phyloP scores from a whole-genome alignment of 1,140 invertebrate species.

The Stegodyphus mimosarum region DNA sequence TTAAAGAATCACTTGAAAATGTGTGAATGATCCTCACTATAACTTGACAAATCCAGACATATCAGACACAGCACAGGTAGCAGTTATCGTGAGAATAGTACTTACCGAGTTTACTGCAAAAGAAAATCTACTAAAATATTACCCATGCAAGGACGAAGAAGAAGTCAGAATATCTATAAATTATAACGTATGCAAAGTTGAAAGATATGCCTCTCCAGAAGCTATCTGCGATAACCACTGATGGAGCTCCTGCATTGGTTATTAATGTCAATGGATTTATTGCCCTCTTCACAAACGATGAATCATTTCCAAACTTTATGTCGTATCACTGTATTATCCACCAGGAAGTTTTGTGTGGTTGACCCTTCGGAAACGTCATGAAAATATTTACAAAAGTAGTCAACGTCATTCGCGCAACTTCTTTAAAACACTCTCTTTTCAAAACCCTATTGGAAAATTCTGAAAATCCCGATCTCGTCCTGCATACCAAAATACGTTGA shows the following conservation, averaged over 20 bases:
- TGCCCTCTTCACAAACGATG: conserved; percentile 8
- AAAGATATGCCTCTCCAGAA: not conserved
- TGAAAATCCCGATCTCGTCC: no score
- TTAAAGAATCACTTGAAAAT: not conserved
- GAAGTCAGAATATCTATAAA: conserved; percentile 12
- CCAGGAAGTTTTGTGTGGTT: conserved; percentile 12
- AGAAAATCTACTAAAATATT: conserved; percentile 25
- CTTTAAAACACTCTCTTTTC: no score
- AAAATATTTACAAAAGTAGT: no score
- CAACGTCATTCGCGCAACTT: no score
- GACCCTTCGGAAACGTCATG: not conserved
- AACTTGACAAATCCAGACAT: no score
- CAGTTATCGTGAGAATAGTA: conserved; percentile 35
- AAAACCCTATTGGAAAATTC: no score
- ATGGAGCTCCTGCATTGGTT: conserved; percentile 6
- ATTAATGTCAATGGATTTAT: conserved; percentile 1
- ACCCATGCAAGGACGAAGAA: conserved; percentile 14
- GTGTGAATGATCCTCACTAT: no score
- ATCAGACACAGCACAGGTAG: no score
- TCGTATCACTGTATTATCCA: conserved; percentile 18
- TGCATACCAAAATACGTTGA: no score
- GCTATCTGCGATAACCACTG: conserved; percentile 4
- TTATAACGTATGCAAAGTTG: no score
- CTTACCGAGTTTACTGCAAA: conserved; percentile 14
- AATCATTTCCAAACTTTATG: conserved; percentile 9